phyloP scores from a whole-genome alignment of 2,888 invertebrate genomes.

The Heteromurus nitidus region DNA sequence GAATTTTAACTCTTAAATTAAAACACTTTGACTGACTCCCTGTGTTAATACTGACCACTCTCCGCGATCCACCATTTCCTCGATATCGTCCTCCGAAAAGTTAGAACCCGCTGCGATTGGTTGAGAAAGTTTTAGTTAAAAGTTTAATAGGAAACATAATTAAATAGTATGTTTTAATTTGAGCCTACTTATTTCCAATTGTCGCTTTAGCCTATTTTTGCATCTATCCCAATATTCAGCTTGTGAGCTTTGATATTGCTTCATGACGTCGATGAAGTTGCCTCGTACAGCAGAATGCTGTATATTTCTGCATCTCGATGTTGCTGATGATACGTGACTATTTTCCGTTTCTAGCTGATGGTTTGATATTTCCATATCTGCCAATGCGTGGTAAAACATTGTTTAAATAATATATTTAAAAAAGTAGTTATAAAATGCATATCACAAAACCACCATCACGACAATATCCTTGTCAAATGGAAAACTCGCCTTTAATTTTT shows the following conservation, averaged over 20 bases:
- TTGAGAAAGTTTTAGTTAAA: no score
- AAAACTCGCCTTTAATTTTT: constrained; percentile 78
- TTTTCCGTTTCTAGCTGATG: constrained; percentile 45
- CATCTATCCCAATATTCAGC: constrained; percentile 79
- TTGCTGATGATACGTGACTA: constrained; percentile 68
- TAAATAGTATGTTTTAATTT: no score
- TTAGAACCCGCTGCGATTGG: constrained; percentile 90
- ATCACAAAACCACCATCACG: no score
- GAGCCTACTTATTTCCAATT: constrained; percentile 79
- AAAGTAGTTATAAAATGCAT: no score
- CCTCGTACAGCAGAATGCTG: constrained; percentile 79
- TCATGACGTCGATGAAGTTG: constrained; percentile 80
- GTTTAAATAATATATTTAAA: no score
- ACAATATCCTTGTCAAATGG: no score
- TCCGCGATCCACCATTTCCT: constrained; percentile 98
- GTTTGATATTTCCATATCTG: constrained; percentile 75
- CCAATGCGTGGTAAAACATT: no score
- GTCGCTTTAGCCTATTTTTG: constrained; percentile 79
- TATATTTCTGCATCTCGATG: constrained; percentile 74
- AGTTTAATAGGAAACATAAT: no score
- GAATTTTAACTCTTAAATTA: no score
- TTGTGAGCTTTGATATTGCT: constrained; percentile 79
- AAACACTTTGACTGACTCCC: constrained; percentile 78
- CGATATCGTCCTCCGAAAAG: constrained; percentile 98
- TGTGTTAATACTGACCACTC: constrained; percentile 99